Evolutionary conservation across 2,113 vertebrate genomes (phyloP).

Genomic region (Vulpes ferrilata): DNA sequence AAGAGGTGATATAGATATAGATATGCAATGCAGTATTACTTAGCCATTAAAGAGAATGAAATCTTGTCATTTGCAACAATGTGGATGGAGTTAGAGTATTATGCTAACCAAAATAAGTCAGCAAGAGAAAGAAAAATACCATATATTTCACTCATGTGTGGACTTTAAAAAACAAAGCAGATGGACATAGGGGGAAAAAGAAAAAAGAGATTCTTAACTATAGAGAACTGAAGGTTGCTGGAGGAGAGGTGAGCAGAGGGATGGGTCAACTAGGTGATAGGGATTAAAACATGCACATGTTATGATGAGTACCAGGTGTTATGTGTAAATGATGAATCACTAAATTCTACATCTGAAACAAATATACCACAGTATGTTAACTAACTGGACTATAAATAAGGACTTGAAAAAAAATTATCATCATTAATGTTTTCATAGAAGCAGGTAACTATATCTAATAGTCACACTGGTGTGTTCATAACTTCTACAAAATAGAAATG

Average conservation of each 20-base stretch:
- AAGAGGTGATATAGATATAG: neutral
- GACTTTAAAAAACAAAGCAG: neutral
- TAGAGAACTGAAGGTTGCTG: neutral
- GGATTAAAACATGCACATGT: neutral
- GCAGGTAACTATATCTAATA: neutral
- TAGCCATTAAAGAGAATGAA: neutral
- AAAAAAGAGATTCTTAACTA: neutral
- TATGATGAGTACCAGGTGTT: neutral
- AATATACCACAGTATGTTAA: neutral
- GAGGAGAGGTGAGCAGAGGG: neutral
- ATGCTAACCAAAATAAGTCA: neutral
- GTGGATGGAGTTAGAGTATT: neutral
- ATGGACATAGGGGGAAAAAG: neutral
- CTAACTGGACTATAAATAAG: neutral
- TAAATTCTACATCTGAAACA: neutral
- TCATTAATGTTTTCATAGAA: neutral
- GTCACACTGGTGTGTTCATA: neutral
- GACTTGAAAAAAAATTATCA: neutral
- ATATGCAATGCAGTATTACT: neutral
- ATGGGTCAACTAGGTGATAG: neutral
- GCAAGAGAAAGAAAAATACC: neutral
- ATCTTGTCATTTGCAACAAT: neutral
- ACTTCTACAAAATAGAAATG: neutral
- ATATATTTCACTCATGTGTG: neutral
- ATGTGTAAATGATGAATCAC: neutral